Evolutionary conservation across 2,797 vertebrate species (phyloP).

Genomic region (Urosaurus nigricauda): DNA sequence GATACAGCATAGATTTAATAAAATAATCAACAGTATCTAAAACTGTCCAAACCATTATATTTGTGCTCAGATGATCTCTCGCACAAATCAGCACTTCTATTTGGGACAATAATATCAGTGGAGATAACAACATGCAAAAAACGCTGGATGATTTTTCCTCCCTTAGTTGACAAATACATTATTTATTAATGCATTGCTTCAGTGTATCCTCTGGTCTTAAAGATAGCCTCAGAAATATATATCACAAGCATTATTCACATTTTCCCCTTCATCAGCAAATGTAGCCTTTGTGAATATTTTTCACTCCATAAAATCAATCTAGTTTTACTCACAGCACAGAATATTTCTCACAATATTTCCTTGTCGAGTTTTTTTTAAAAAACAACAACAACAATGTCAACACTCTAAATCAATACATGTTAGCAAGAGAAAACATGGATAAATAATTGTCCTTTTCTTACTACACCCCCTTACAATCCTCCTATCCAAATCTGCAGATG

Average conservation of each 20-base stretch:
- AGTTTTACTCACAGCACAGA: neutral
- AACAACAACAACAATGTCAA: neutral
- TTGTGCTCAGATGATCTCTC: constrained; percentile 12
- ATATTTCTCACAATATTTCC: constrained; percentile 25
- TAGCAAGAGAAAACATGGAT: neutral
- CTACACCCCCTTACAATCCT: neutral
- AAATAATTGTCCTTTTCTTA: neutral
- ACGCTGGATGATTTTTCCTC: neutral
- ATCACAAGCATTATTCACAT: constrained; percentile 8
- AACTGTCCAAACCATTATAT: constrained; percentile 10
- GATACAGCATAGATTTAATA: neutral
- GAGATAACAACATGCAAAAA: neutral
- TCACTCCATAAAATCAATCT: neutral
- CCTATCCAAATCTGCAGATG: neutral
- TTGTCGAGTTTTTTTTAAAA: neutral
- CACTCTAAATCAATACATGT: neutral
- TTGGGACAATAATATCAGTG: constrained; percentile 26
- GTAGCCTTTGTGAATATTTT: constrained; percentile 22
- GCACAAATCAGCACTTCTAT: neutral
- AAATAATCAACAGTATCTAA: neutral
- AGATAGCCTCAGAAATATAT: constrained; percentile 11
- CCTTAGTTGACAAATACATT: neutral
- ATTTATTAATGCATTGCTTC: constrained; percentile 27
- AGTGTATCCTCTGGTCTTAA: neutral
- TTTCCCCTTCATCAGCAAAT: neutral